A percentile compares a stretch with the other conserved stretches of the same genome.
phyloP scores from a whole-genome alignment of 23 tunicate species.

The Ciona savignyi region DNA sequence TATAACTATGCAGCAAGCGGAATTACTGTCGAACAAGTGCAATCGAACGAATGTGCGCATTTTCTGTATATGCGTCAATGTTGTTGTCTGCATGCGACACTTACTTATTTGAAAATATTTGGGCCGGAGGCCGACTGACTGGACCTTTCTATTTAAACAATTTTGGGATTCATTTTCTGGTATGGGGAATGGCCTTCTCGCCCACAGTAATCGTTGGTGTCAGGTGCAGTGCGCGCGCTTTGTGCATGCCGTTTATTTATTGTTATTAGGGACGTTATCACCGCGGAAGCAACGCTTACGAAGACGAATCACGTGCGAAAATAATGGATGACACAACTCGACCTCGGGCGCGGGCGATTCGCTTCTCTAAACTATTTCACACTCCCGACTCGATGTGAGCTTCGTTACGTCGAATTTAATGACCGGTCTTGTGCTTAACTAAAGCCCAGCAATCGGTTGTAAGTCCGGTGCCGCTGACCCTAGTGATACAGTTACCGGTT shows the following conservation, averaged over 20 bases:
- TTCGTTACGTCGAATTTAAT: background rate
- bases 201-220: background rate
- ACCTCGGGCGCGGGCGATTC: slow-evolving; percentile 4
- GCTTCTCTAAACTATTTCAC: background rate
- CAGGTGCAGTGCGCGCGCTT: background rate
- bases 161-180: background rate
- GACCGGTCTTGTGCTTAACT: background rate
- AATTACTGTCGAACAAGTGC: no score
- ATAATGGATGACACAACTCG: slow-evolving; percentile 8
- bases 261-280: slow-evolving; percentile 18
- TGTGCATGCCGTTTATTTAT: slow-evolving; percentile 16
- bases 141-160: background rate
- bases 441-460: background rate
- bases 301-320: slow-evolving; percentile 14
- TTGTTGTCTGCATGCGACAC: no score
- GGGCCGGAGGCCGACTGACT: slow-evolving; percentile 1
- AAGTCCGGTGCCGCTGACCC: background rate
- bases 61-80: no score
- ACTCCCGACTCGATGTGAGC: background rate
- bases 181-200: background rate
- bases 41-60: no score
- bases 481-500: background rate
- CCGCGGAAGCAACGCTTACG: slow-evolving; percentile 15
- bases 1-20: no score
- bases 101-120: background rate